phyloP scores from a whole-genome alignment of 2,113 vertebrate species.

The Cryptoleucopteryx plumbea region DNA sequence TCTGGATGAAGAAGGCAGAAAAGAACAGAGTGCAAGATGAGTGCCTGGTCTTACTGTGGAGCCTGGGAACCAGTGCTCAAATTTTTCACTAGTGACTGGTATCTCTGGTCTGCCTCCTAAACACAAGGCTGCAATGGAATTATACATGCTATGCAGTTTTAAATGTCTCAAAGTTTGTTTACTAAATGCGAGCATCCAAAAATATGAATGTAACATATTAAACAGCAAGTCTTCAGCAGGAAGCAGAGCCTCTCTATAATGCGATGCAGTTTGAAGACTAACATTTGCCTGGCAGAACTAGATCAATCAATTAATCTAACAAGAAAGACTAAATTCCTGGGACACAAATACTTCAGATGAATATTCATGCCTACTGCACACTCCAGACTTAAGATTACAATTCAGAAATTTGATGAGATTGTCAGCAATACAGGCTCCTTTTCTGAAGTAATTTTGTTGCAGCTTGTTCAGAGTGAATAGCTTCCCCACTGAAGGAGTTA shows the following conservation, averaged over 20 bases:
- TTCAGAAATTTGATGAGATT: background rate
- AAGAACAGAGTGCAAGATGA: background rate
- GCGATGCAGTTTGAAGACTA: background rate
- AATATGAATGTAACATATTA: background rate
- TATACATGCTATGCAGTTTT: background rate
- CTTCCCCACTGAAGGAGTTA: background rate
- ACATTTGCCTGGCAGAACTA: background rate
- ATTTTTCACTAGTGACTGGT: background rate
- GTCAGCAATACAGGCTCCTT: background rate
- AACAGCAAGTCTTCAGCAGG: background rate
- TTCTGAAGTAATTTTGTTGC: background rate
- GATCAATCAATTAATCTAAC: background rate
- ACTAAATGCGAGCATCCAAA: background rate
- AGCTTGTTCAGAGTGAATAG: background rate
- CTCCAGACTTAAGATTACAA: background rate
- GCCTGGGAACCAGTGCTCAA: background rate
- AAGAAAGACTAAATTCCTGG: background rate
- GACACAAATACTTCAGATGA: background rate
- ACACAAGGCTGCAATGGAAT: background rate
- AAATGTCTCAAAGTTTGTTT: background rate
- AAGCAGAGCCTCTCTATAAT: background rate
- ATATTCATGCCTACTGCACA: background rate
- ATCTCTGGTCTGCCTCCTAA: background rate
- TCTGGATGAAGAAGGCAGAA: background rate
- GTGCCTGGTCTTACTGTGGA: background rate